Percentiles rank a stretch among this genome's conserved stretches.
These are phyloP conservation scores for Solenopsis fugax DNA, from an alignment of 1,140 invertebrate species.

Conservation along the genomic window DNA sequence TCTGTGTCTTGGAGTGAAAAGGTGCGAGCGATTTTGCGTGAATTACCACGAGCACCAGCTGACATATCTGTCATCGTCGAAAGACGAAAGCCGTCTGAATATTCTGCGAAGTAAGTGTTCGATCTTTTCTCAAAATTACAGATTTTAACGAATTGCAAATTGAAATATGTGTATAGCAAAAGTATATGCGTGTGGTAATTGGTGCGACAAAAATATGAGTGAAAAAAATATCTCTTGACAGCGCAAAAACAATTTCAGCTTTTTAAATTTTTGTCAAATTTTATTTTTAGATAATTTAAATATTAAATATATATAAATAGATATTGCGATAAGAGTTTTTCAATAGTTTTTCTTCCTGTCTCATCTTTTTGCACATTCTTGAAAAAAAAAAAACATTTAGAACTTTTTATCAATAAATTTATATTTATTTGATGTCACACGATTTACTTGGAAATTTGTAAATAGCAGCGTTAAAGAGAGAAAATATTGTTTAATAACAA, in stretches of 20 bases:
- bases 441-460: not conserved
- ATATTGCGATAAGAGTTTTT: not conserved
- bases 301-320: not conserved
- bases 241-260: not conserved
- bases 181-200: not conserved
- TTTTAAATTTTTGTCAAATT: not conserved
- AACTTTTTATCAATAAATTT: conserved; percentile 6
- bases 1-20: conserved; percentile 76
- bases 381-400: not conserved
- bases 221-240: not conserved
- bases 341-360: not conserved
- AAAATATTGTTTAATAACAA: not conserved
- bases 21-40: conserved; percentile 26
- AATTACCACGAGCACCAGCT: conserved; percentile 7
- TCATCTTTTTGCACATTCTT: not conserved
- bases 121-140: not conserved
- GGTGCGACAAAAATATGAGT: not conserved
- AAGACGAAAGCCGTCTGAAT: not conserved
- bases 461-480: not conserved
- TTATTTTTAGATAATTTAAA: not conserved
- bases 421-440: not conserved
- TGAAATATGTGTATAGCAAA: not conserved
- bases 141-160: not conserved
- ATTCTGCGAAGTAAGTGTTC: conserved; percentile 39
- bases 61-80: not conserved